Evolutionary conservation across 2,113 vertebrate species (phyloP).

Genomic region (Anguilla japonica): DNA sequence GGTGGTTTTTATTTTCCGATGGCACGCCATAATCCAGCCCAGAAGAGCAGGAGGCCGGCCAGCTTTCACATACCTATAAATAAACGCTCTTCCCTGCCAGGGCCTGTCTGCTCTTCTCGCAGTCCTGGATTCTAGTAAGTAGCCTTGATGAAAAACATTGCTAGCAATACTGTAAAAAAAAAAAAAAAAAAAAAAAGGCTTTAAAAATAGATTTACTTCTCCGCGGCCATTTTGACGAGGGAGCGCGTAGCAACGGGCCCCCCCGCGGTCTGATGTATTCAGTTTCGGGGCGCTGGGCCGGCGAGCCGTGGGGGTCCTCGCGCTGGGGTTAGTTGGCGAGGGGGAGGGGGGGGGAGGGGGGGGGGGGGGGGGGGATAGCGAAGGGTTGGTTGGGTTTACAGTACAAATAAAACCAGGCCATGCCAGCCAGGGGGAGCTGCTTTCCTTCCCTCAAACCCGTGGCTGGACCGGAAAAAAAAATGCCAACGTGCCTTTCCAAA

Average conservation of each 20-base stretch:
- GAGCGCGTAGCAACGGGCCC: slow-evolving; percentile 33
- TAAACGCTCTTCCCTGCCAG: slow-evolving; percentile 64
- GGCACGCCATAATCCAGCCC: slow-evolving; percentile 60
- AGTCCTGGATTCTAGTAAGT: slow-evolving; percentile 53
- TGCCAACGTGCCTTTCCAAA: neutral
- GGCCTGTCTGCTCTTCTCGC: slow-evolving; percentile 47
- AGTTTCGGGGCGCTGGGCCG: slow-evolving; percentile 14
- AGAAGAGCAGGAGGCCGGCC: slow-evolving; percentile 49
- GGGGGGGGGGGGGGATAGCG: neutral
- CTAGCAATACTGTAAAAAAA: slow-evolving; percentile 49
- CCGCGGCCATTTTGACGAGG: slow-evolving; percentile 53
- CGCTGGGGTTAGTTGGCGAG: neutral
- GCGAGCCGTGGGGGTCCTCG: neutral
- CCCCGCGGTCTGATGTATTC: slow-evolving; percentile 38
- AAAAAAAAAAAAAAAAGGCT: slow-evolving; percentile 14
- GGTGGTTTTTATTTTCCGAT: slow-evolving; percentile 58
- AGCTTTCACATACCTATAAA: slow-evolving; percentile 70
- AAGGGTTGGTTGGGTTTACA: neutral
- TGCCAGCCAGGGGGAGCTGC: neutral
- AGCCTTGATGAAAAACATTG: slow-evolving; percentile 63
- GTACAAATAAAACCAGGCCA: neutral
- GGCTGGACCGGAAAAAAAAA: neutral
- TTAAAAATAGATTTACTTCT: slow-evolving; percentile 57
- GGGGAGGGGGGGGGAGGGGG: neutral
- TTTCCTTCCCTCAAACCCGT: neutral